Evolutionary conservation across 2,113 vertebrate species (phyloP).

Genomic region (Cryptoleucopteryx plumbea): DNA sequence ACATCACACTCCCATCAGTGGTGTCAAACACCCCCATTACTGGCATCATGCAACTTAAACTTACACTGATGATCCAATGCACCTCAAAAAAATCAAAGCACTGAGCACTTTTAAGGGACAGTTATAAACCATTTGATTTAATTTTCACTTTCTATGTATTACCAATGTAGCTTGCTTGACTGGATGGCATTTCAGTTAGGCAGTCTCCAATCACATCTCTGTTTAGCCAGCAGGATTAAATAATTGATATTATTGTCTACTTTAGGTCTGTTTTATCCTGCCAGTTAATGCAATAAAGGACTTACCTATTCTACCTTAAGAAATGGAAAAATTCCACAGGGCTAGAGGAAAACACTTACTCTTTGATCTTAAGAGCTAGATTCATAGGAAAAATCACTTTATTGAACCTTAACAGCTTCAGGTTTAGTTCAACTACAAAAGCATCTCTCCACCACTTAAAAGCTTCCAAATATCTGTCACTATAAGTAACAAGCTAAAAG

Average conservation of each 20-base stretch:
- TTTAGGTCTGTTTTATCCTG: neutral
- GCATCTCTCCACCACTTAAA: neutral
- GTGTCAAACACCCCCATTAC: neutral
- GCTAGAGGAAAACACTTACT: neutral
- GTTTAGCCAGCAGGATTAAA: neutral
- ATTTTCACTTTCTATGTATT: neutral
- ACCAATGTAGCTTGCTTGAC: neutral
- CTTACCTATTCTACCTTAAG: neutral
- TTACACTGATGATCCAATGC: neutral
- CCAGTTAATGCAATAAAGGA: neutral
- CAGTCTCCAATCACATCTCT: neutral
- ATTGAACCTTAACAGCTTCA: neutral
- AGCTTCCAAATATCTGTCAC: neutral
- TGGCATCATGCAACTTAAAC: neutral
- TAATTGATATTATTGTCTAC: neutral
- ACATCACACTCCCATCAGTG: neutral
- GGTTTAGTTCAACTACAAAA: neutral
- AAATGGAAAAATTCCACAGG: neutral
- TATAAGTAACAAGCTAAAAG: neutral
- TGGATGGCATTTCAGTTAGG: neutral
- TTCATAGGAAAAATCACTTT: neutral
- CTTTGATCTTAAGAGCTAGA: neutral
- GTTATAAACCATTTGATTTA: neutral
- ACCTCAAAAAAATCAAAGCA: neutral
- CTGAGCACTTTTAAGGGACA: neutral